These are phyloP conservation scores for Lacanobia wlatinum DNA, from an alignment of 2,888 invertebrate species.

Conservation along the genomic window DNA sequence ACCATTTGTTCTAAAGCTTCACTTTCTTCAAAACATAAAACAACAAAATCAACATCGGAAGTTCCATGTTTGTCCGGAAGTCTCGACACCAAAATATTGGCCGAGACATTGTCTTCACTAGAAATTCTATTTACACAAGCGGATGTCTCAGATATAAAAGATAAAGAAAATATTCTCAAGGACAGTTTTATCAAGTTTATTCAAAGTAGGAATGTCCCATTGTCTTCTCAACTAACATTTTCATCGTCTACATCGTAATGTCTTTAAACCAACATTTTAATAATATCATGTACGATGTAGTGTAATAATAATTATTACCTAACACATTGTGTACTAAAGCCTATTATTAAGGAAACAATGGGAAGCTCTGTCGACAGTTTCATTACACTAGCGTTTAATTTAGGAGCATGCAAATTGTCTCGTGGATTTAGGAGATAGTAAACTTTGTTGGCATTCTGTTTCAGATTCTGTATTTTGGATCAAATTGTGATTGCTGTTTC, in stretches of 20 bases:
- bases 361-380: slow-evolving; percentile 45
- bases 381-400: slow-evolving; percentile 34
- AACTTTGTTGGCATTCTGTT: slow-evolving; percentile 19
- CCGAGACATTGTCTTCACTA: slow-evolving; percentile 20
- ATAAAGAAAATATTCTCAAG: slow-evolving; percentile 33
- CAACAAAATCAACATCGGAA: slow-evolving; percentile 27
- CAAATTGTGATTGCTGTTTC: slow-evolving; percentile 30
- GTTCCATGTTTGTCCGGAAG: slow-evolving; percentile 32
- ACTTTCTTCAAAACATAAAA: slow-evolving; percentile 7
- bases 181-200: slow-evolving; percentile 5
- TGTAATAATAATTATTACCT: slow-evolving; percentile 52
- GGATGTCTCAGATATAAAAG: slow-evolving; percentile 24
- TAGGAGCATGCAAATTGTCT: slow-evolving; percentile 32
- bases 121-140: slow-evolving; percentile 18
- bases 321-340: slow-evolving; percentile 39
- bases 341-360: slow-evolving; percentile 51
- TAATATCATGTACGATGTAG: slow-evolving; percentile 26
- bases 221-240: slow-evolving; percentile 13
- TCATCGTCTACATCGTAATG: not conserved
- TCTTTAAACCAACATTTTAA: slow-evolving; percentile 18
- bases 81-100: slow-evolving; percentile 21
- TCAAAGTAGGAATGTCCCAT: slow-evolving; percentile 18
- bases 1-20: not conserved
- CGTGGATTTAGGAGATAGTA: slow-evolving; percentile 20
- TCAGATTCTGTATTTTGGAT: slow-evolving; percentile 7